Evolutionary conservation across 1,140 invertebrate species (phyloP).

Genomic region (Drosophila ficusphila): DNA sequence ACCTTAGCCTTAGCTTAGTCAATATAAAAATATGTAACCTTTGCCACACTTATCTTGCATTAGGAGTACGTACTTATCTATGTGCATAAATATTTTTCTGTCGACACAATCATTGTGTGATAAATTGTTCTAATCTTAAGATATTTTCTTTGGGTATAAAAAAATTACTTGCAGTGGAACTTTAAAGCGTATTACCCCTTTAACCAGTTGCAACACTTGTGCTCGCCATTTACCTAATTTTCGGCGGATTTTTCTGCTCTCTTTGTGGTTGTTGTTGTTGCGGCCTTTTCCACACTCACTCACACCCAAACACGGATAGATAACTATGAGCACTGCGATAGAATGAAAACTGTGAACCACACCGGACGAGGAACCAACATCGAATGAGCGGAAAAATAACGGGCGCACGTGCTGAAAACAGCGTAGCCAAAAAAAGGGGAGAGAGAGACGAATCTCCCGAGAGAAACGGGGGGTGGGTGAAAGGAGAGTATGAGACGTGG

Average conservation of each 20-base stretch:
- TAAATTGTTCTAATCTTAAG: no score
- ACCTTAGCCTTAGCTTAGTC: no score
- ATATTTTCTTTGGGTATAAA: no score
- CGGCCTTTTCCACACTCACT: conserved; percentile 20
- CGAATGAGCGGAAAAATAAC: conserved; percentile 58
- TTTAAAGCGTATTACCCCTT: conserved; percentile 28
- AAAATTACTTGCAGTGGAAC: conserved; percentile 13
- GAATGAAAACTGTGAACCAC: conserved; percentile 59
- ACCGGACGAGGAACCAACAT: conserved; percentile 67
- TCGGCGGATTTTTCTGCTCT: conserved; percentile 30
- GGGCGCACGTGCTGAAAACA: conserved; percentile 35
- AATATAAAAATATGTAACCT: no score
- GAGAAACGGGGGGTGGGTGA: neutral
- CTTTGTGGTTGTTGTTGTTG: conserved; percentile 18
- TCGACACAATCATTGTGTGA: no score
- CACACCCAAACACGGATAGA: conserved; percentile 11
- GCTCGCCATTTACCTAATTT: conserved; percentile 48
- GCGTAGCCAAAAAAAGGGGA: conserved; percentile 32
- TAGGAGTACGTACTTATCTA: no score
- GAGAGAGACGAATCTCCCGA: neutral
- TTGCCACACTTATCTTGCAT: no score
- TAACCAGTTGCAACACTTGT: conserved; percentile 35
- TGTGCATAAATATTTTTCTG: no score
- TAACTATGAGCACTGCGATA: conserved; percentile 18
- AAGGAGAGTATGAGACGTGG: neutral